Base-by-base conservation (phyloP, 1,140 invertebrate species). In the Drosophila arizonae region DNA sequence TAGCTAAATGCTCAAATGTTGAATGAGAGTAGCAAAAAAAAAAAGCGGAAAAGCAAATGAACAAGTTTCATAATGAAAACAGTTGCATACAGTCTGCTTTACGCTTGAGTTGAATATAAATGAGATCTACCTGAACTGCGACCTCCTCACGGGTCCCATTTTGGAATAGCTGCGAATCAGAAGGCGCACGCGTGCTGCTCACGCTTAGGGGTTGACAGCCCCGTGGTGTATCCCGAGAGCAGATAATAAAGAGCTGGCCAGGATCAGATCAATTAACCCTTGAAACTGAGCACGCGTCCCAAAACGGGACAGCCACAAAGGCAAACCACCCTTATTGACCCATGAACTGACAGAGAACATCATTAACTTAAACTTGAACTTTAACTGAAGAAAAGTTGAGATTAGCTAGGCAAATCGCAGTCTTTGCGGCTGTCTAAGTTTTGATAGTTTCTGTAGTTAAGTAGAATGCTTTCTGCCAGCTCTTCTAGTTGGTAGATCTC, bases 211-310 rank as follows among this genome's bases (percentile, higher is more conserved):
- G 73, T 74, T 87, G 77, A 48, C 60, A 26, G 10, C 1, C 13
- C 4, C 17, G n/a, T 51, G 60, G 41, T 57, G 52, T 75, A 65
- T 78, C 84, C 84, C 79, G 54, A 41, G 33, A 24, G 11, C 50
- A 61, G 84, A 87, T 72, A 88, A 70, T 54, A 61, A 55, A 39
- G 30, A 33, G 8, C 33, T 10, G 33, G 28, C 57, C 13, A 30
- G 69, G 72, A 66, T 62, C 68, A 61, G 68, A 73, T 81, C 82
- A 76, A 79, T 88, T 88, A 87, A 87, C 84, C 77, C 79, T 56
- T 88, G 77, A 88, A 79, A 75, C 52, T 54, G 74, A 54, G 67
- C 76, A 74, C 54, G 9, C 65, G 46, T 88, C 64, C 84, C 56
- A 54, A 56, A 66, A 65, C 55, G 70, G 84, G 70, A 76, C 41